Conservation (phyloP, 2,113 vertebrate species). For the Anguilla japonica region DNA sequence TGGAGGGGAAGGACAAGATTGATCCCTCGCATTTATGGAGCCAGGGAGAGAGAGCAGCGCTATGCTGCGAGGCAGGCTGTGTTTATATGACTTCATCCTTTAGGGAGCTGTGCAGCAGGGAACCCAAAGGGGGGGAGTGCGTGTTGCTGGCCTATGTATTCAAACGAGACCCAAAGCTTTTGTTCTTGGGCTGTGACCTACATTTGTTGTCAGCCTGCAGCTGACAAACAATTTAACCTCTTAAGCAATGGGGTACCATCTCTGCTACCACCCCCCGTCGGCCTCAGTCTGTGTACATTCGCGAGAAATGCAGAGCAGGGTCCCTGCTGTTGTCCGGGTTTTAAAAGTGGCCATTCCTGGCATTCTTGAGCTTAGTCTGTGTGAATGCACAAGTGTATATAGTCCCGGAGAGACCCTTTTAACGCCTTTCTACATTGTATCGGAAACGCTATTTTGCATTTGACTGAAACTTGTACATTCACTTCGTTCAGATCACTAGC, state of each 20-base stretch:
- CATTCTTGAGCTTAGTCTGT: not conserved
- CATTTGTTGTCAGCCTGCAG: constrained; percentile 2
- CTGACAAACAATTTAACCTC: not conserved
- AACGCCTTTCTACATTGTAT: not conserved
- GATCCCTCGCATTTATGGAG: not conserved
- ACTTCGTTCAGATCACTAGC: not conserved
- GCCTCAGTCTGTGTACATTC: not conserved
- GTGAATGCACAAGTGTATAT: not conserved
- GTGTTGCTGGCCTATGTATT: not conserved
- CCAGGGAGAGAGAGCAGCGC: not conserved
- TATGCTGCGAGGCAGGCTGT: not conserved
- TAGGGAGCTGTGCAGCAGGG: not conserved
- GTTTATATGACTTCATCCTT: constrained; percentile 7
- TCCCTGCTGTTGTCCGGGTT: not conserved
- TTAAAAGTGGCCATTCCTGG: constrained; percentile 14
- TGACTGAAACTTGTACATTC: not conserved
- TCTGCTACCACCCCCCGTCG: not conserved
- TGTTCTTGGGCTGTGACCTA: constrained; percentile 1
- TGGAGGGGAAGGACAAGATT: not conserved
- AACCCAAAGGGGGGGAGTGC: no score
- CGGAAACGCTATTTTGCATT: not conserved
- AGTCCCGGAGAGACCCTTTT: not conserved
- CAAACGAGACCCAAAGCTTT: not conserved
- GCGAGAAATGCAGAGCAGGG: not conserved
- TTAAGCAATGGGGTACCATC: not conserved